Base-by-base conservation (phyloP, 2,113 vertebrate species). In the Megalops atlanticus region DNA sequence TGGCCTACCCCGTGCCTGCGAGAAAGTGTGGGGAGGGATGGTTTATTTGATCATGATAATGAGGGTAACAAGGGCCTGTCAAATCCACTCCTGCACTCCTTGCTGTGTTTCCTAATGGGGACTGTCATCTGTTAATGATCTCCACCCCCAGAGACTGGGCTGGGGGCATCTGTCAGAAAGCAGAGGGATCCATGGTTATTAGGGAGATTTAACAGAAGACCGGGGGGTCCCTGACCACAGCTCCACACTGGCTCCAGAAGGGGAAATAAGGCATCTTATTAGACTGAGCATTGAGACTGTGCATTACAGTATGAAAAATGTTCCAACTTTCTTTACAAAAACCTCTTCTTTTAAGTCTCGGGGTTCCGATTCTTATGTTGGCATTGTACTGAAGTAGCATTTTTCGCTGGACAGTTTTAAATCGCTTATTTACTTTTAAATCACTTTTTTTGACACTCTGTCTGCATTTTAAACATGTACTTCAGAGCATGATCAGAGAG, bases 71-170 rank as follows among this genome's bases (percentile, higher is more conserved):
- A 82, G 81, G 73, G 38, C 81, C 78, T 88, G 87, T 88, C 86
- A 84, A 80, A 87, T 86, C 76, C 84, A 84, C 76, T 85, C 70
- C 38, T 75, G 78, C 71, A 70, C 64, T 84, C 49, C 82, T 52
- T 78, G 36, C 74, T 73, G 80, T 70, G 74, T 70, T 79, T 78
- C 36, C 78, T 89, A 89, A 88, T 89, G 85, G 79, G 82, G 81
- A 88, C 84, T 87, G 85, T 88, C 88, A 88, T 88, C 87, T 86
- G 82, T 82, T 89, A 89, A 89, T 87, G 88, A 87, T 79, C 68
- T 31, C 58, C 58, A 84, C 81, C 82, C 82, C 76, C 76, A 83
- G 88, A 81, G 41, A 77, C 78, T 47, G 80, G 76, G 79, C 83
- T 77, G 24, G 64, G 71, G n/a, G 58, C 33, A 40, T 64, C 71